phyloP scores from a whole-genome alignment of 2,113 vertebrate species.

The Camelus bactrianus region DNA sequence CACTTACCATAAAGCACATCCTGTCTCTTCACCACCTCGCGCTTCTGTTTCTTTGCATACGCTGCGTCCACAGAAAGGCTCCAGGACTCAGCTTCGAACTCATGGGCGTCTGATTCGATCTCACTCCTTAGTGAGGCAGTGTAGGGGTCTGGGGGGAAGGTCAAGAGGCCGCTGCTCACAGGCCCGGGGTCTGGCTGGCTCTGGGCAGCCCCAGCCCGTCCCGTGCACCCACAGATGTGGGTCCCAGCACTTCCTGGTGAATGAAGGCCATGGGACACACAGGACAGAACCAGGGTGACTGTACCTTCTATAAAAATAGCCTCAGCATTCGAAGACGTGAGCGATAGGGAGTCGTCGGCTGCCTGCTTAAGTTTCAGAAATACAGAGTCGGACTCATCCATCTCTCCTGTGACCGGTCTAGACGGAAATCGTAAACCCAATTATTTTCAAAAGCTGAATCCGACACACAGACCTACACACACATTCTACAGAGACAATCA shows the following conservation, averaged over 20 bases:
- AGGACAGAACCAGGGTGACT: slow-evolving; percentile 27
- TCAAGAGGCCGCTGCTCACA: neutral
- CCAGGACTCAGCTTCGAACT: slow-evolving; percentile 96
- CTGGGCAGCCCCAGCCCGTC: rapidly evolving
- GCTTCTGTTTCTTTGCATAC: slow-evolving; percentile 91
- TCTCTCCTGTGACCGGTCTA: slow-evolving; percentile 93
- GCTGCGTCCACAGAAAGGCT: slow-evolving; percentile 93
- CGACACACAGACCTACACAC: neutral
- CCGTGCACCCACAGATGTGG: rapidly evolving
- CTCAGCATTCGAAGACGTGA: slow-evolving; percentile 91
- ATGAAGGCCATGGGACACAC: neutral
- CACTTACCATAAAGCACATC: slow-evolving; percentile 96
- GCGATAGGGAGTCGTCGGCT: slow-evolving; percentile 91
- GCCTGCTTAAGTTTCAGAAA: slow-evolving; percentile 89
- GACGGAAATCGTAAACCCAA: slow-evolving; percentile 73
- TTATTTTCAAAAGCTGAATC: neutral
- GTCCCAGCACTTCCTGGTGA: neutral
- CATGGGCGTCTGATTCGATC: slow-evolving; percentile 93
- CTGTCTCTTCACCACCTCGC: slow-evolving; percentile 93
- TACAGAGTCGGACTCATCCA: slow-evolving; percentile 94
- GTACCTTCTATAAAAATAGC: slow-evolving; percentile 95
- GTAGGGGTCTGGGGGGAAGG: slow-evolving; percentile 89
- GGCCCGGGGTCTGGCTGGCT: neutral
- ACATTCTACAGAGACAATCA: neutral
- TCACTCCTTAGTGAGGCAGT: slow-evolving; percentile 90